phyloP scores from a whole-genome alignment of 1,140 invertebrate genomes.

The Tetraneura akinire region DNA sequence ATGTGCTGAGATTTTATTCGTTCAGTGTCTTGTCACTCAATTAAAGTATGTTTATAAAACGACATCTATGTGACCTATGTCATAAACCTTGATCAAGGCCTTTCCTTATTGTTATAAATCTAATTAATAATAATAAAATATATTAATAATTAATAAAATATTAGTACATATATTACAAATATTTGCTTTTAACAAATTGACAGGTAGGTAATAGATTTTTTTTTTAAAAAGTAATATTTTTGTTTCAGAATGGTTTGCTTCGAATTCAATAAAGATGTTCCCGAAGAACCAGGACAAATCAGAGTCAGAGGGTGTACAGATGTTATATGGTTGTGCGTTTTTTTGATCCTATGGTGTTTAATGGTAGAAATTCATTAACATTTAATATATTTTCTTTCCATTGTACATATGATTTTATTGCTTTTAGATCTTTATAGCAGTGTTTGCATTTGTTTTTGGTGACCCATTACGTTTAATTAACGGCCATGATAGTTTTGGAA shows the following conservation, averaged over 20 bases:
- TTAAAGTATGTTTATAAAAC: too few relatives aligned
- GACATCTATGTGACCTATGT: too few relatives aligned
- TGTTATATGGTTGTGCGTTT: constrained; percentile 79
- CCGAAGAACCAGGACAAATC: constrained; percentile 37
- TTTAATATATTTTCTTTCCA: neutral
- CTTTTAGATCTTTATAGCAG: constrained; percentile 77
- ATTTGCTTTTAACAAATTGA: too few relatives aligned
- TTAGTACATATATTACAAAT: too few relatives aligned
- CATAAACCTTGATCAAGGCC: too few relatives aligned
- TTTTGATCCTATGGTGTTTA: constrained; percentile 81
- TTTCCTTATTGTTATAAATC: too few relatives aligned
- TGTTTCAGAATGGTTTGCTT: constrained; percentile 52
- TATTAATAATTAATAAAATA: too few relatives aligned
- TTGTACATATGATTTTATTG: neutral
- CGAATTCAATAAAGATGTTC: constrained; percentile 40
- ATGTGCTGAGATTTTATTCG: neutral
- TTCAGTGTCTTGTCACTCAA: too few relatives aligned
- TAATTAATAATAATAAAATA: too few relatives aligned
- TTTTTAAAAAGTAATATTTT: too few relatives aligned
- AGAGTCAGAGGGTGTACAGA: constrained; percentile 72
- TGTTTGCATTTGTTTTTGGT: constrained; percentile 86
- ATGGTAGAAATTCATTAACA: constrained; percentile 68
- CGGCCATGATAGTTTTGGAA: constrained; percentile 95
- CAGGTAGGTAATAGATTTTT: too few relatives aligned
- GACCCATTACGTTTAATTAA: constrained; percentile 84